Conservation (phyloP, 2,888 invertebrate species). For the Amiota communis region DNA sequence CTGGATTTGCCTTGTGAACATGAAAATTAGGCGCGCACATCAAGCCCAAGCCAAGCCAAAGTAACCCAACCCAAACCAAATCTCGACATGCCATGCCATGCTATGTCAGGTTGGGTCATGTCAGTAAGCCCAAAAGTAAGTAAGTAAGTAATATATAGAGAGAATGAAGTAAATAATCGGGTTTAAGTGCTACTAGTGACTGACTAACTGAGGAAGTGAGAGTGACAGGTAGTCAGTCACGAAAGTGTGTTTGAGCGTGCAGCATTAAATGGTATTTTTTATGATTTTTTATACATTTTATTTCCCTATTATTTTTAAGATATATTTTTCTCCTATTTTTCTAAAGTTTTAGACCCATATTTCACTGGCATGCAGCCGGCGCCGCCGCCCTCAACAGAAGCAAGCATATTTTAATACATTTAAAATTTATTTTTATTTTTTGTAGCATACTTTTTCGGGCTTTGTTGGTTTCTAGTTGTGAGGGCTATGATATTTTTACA, state of each 20-base stretch:
- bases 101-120: too few relatives aligned
- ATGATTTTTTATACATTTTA: not conserved
- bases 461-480: conserved; percentile 1
- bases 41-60: not conserved
- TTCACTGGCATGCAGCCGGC: conserved; percentile 17
- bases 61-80: too few relatives aligned
- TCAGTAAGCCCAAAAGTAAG: too few relatives aligned
- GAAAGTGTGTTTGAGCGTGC: too few relatives aligned
- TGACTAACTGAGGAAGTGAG: too few relatives aligned
- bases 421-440: not conserved
- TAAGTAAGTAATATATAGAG: too few relatives aligned
- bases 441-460: conserved; percentile 20
- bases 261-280: too few relatives aligned
- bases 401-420: conserved; percentile 30
- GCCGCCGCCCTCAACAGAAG: conserved; percentile 21
- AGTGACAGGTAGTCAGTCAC: too few relatives aligned
- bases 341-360: too few relatives aligned
- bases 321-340: not conserved
- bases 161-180: too few relatives aligned
- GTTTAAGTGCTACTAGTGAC: too few relatives aligned
- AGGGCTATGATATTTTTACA: not conserved
- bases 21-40: conserved; percentile 15
- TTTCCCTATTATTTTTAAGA: not conserved
- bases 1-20: conserved; percentile 16
- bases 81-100: too few relatives aligned